A percentile compares a stretch with the other conserved stretches of the same genome.
These are phyloP conservation scores for Dichetophora obliterata DNA, from an alignment of 2,888 invertebrate genomes.

Conservation along the genomic window DNA sequence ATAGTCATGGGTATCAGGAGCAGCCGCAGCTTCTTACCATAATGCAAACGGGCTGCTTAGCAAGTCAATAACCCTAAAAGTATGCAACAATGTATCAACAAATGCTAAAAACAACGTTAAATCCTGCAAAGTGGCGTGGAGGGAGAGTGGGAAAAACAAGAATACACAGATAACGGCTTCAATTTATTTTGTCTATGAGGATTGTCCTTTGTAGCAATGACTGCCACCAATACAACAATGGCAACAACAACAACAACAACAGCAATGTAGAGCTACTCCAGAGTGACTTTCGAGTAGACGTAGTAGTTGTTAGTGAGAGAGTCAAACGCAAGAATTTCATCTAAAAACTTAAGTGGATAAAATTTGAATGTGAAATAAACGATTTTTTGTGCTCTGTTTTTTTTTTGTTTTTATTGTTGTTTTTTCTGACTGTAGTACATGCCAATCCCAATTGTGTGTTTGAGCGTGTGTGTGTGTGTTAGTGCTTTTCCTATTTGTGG, in stretches of 20 bases:
- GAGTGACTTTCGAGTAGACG: not conserved
- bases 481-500: slow-evolving; percentile 8
- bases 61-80: slow-evolving; percentile 40
- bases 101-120: not conserved
- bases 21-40: not conserved
- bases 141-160: not conserved
- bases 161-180: slow-evolving; percentile 31
- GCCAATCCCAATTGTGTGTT: not conserved
- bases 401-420: not conserved
- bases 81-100: slow-evolving; percentile 34
- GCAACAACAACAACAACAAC: slow-evolving; percentile 17
- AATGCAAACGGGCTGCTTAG: slow-evolving; percentile 1
- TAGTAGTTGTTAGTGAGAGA: not conserved
- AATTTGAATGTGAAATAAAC: slow-evolving; percentile 40
- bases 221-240: not conserved
- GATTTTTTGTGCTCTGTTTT: not conserved
- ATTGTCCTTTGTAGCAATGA: slow-evolving; percentile 5
- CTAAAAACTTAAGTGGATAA: slow-evolving; percentile 38
- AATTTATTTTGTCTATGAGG: slow-evolving; percentile 37
- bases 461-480: not conserved
- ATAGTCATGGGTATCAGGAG: not conserved
- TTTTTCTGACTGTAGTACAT: not conserved
- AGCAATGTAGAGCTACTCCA: not conserved
- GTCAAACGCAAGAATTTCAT: not conserved
- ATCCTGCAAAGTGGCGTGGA: not conserved